Percentiles rank a stretch among this genome's conserved stretches.
These are phyloP conservation scores for Orientallactaga sibirica DNA, from an alignment of 2,797 vertebrate genomes.

Conservation along the genomic window DNA sequence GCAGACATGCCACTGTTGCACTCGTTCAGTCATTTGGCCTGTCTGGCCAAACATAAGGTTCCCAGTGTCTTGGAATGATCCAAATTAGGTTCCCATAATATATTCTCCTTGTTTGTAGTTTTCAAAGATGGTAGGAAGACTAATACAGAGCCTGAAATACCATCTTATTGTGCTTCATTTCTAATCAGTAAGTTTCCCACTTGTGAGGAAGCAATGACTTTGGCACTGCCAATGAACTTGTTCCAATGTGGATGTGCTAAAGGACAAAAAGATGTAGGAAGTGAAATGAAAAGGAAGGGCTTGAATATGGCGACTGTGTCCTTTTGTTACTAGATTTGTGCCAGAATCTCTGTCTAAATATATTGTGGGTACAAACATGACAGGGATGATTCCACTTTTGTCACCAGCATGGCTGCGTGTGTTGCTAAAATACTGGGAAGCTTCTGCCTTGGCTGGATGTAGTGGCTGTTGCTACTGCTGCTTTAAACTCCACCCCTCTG, in stretches of 20 bases:
- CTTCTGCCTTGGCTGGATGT: neutral
- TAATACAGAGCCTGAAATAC: constrained; percentile 3
- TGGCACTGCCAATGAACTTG: neutral
- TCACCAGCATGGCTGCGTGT: neutral
- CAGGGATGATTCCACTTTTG: neutral
- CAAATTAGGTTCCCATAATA: constrained; percentile 45
- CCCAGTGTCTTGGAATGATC: constrained; percentile 42
- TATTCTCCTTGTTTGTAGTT: constrained; percentile 26
- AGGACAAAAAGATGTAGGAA: neutral
- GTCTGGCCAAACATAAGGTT: no score
- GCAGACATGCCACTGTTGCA: no score
- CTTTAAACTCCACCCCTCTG: neutral
- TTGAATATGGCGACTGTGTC: neutral
- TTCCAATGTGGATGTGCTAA: neutral
- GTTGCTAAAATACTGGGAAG: neutral
- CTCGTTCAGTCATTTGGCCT: no score
- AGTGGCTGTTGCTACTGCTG: neutral
- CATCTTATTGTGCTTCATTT: constrained; percentile 19
- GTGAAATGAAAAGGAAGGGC: neutral
- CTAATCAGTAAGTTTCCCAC: constrained; percentile 13
- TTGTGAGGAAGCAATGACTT: constrained; percentile 4
- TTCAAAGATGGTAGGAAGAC: neutral
- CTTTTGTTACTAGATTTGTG: neutral
- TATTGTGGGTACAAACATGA: neutral
- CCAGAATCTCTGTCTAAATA: neutral